Conservation (phyloP, 2,113 vertebrate genomes). For the Sorex fumeus region DNA sequence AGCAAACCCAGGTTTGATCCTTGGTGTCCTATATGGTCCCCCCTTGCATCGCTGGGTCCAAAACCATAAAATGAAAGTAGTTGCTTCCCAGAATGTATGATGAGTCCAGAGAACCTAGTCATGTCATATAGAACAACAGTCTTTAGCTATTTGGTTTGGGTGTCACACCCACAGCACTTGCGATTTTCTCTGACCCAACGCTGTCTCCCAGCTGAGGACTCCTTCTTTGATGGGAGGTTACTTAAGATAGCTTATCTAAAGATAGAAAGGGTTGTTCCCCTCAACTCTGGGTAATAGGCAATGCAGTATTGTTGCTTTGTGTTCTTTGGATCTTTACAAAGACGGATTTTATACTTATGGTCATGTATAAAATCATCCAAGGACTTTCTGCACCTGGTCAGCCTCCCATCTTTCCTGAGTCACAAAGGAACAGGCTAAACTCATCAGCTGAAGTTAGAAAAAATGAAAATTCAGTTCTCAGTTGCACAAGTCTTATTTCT, state of each 20-base stretch:
- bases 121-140: not conserved
- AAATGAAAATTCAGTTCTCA: not conserved
- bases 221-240: not conserved
- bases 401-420: not conserved
- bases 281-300: too few relatives aligned
- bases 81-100: not conserved
- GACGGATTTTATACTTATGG: too few relatives aligned
- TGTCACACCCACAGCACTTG: too few relatives aligned
- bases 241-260: not conserved
- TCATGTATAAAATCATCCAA: not conserved
- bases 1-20: too few relatives aligned
- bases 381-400: not conserved
- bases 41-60: not conserved
- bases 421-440: not conserved
- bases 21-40: too few relatives aligned
- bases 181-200: too few relatives aligned
- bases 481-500: not conserved
- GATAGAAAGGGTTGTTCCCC: not conserved
- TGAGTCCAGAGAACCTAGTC: not conserved
- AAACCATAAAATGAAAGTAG: too few relatives aligned
- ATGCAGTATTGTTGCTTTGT: not conserved
- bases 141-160: not conserved
- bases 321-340: conserved; percentile 16
- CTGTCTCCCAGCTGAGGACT: not conserved
- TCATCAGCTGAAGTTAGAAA: not conserved